These are phyloP conservation scores for Drosophila chauvacae DNA, from an alignment of 1,140 invertebrate genomes.

Conservation along the genomic window DNA sequence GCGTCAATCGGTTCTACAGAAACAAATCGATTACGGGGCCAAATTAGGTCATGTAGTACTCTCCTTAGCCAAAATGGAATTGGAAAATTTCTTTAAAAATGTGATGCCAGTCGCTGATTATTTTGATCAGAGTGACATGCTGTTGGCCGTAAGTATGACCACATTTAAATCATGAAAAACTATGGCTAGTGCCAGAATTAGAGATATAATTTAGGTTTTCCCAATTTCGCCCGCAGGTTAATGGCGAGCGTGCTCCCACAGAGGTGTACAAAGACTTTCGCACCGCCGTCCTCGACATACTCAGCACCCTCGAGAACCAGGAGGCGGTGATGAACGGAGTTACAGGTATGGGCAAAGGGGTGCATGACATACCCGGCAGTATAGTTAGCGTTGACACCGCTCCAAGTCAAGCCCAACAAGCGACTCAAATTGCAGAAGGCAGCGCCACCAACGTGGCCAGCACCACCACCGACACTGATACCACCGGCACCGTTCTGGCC, in stretches of 20 bases:
- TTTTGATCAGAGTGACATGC: slow-evolving; percentile 93
- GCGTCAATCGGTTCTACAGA: slow-evolving; percentile 92
- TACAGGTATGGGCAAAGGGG: slow-evolving; percentile 85
- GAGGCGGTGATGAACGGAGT: slow-evolving; percentile 87
- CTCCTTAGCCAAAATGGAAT: slow-evolving; percentile 93
- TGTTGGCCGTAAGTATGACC: slow-evolving; percentile 89
- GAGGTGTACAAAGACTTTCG: slow-evolving; percentile 93
- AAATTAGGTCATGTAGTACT: slow-evolving; percentile 94
- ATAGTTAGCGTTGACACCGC: slow-evolving; percentile 86
- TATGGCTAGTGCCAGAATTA: no score
- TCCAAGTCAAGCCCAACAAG: slow-evolving; percentile 85
- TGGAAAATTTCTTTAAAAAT: slow-evolving; percentile 94
- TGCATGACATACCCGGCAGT: slow-evolving; percentile 86
- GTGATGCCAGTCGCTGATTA: slow-evolving; percentile 95
- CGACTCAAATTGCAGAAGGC: slow-evolving; percentile 74
- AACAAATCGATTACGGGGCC: slow-evolving; percentile 95
- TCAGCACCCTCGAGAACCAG: slow-evolving; percentile 88
- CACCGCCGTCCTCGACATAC: slow-evolving; percentile 89
- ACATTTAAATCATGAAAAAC: background rate
- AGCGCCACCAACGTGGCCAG: background rate
- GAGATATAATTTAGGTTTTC: no score
- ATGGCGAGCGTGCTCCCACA: slow-evolving; percentile 92
- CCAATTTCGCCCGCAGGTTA: slow-evolving; percentile 86
- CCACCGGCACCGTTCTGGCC: slow-evolving; percentile 19
- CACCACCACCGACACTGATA: slow-evolving; percentile 6